Evolutionary conservation across 2,797 vertebrate species (phyloP).

Genomic region (Onychomys torridus): DNA sequence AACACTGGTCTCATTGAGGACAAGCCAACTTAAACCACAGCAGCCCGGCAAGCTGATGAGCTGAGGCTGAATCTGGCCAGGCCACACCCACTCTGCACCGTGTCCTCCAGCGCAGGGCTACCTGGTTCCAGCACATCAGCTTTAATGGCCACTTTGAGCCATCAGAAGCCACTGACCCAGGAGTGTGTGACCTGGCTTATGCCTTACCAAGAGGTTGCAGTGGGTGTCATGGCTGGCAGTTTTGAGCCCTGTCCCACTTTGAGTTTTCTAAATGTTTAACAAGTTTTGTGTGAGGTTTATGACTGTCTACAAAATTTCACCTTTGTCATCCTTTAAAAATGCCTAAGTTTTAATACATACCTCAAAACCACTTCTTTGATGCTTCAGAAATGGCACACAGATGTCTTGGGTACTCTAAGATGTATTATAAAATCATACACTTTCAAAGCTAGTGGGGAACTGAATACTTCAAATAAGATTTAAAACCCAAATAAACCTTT

Average conservation of each 20-base stretch:
- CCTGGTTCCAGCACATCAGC: not conserved
- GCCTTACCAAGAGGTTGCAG: not conserved
- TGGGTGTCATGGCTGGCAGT: not conserved
- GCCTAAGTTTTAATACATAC: not conserved
- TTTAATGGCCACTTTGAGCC: not conserved
- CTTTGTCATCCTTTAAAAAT: constrained; percentile 55
- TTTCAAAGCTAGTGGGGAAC: constrained; percentile 50
- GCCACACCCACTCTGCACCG: not conserved
- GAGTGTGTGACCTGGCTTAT: not conserved
- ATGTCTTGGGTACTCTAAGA: constrained; percentile 35
- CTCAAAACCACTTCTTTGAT: constrained; percentile 28
- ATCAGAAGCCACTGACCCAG: not conserved
- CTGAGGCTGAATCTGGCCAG: not conserved
- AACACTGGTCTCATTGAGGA: not conserved
- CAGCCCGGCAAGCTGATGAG: not conserved
- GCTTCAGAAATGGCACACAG: constrained; percentile 57
- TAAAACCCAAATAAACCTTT: constrained; percentile 37
- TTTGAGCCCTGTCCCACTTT: not conserved
- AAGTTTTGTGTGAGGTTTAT: not conserved
- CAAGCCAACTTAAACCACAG: not conserved
- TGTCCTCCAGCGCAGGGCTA: not conserved
- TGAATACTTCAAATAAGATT: constrained; percentile 36
- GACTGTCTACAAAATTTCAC: constrained; percentile 1
- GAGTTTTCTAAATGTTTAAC: constrained; percentile 35
- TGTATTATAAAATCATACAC: constrained; percentile 41